phyloP scores from a whole-genome alignment of 1,140 invertebrate species.

The Hyphantria cunea region DNA sequence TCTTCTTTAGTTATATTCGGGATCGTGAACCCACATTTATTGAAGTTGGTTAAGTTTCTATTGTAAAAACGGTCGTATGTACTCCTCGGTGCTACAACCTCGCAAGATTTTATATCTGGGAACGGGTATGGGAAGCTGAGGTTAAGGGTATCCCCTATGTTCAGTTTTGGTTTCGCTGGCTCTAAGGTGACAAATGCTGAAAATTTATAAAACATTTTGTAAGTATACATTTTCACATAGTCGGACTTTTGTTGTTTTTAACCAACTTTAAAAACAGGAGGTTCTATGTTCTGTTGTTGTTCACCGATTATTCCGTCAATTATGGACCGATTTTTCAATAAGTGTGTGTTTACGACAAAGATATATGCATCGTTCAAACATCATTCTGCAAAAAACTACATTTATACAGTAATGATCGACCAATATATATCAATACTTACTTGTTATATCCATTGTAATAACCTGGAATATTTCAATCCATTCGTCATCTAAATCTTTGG shows the following conservation, averaged over 20 bases:
- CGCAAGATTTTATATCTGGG: slow-evolving; percentile 47
- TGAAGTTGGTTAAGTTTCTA: slow-evolving; percentile 32
- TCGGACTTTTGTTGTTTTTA: no score
- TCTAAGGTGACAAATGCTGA: slow-evolving; percentile 48
- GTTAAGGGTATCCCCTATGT: slow-evolving; percentile 42
- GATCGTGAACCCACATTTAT: slow-evolving; percentile 52
- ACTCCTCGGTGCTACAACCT: slow-evolving; percentile 46
- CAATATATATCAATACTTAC: slow-evolving; percentile 27
- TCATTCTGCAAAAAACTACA: no score
- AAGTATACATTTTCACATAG: no score
- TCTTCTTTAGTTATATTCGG: slow-evolving; percentile 54
- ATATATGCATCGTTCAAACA: no score
- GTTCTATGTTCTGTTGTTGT: no score
- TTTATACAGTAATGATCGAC: no score
- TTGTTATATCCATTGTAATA: slow-evolving; percentile 57
- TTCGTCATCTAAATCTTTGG: slow-evolving; percentile 37
- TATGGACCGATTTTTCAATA: no score
- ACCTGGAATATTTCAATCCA: slow-evolving; percentile 63
- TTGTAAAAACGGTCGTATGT: slow-evolving; percentile 56
- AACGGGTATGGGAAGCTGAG: slow-evolving; percentile 53
- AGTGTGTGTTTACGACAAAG: no score
- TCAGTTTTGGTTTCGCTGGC: slow-evolving; percentile 28
- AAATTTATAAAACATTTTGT: slow-evolving; percentile 29
- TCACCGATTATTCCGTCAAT: no score
- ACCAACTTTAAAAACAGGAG: no score